A percentile compares a stretch with the other conserved stretches of the same genome.
Evolutionary conservation across 2,888 invertebrate species (phyloP).

Genomic region (Physocephala rufipes): DNA sequence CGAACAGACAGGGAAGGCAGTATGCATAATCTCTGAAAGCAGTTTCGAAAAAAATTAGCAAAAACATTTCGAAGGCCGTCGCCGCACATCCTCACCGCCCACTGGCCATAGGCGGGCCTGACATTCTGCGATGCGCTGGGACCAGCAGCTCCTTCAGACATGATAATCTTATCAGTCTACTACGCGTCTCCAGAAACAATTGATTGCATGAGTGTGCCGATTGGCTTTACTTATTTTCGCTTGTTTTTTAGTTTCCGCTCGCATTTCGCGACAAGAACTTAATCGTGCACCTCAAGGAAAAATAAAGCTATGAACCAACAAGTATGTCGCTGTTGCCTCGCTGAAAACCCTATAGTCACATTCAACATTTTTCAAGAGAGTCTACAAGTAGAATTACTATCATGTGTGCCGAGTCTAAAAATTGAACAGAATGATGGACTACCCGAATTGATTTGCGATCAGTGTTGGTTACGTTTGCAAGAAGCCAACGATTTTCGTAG

Average conservation of each 20-base stretch:
- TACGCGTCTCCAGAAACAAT: slow-evolving; percentile 4
- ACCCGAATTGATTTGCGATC: slow-evolving; percentile 54
- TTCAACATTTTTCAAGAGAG: slow-evolving; percentile 49
- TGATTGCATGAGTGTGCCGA: not conserved
- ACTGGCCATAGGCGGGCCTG: not conserved
- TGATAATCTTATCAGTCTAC: slow-evolving; percentile 20
- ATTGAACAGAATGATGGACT: slow-evolving; percentile 51
- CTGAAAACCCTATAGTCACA: slow-evolving; percentile 51
- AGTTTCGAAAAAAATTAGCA: slow-evolving; percentile 6
- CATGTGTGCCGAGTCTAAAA: slow-evolving; percentile 47
- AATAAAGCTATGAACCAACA: not conserved
- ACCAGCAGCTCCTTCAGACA: not conserved
- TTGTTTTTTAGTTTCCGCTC: not conserved
- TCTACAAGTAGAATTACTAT: slow-evolving; percentile 48
- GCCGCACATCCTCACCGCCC: not conserved
- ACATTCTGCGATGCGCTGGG: not conserved
- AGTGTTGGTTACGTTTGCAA: slow-evolving; percentile 50
- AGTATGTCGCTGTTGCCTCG: slow-evolving; percentile 57
- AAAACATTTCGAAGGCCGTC: slow-evolving; percentile 27
- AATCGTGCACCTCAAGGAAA: no score
- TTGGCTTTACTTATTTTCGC: not conserved
- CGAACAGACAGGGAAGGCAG: not conserved
- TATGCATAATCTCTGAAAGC: slow-evolving; percentile 1
- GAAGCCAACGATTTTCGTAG: slow-evolving; percentile 53
- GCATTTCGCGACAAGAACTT: not conserved